Conservation (phyloP, 2,888 invertebrate genomes). For the Sceliomorpha sp. region DNA sequence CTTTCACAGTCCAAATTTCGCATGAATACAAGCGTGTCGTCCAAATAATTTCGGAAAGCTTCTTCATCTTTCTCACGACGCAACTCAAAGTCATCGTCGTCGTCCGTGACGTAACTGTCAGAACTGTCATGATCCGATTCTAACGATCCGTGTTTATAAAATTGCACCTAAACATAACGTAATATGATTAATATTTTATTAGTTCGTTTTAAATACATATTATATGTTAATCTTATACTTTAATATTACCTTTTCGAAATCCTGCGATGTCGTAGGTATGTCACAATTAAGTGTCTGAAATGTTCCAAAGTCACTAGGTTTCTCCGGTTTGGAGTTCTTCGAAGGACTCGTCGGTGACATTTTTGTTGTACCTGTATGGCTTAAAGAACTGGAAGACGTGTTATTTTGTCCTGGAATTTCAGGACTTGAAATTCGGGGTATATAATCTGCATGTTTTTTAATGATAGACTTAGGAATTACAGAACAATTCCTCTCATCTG, state of each 20-base stretch:
- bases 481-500: constrained; percentile 9
- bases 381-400: constrained; percentile 3
- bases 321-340: too few species aligned
- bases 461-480: constrained; percentile 61
- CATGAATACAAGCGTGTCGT: constrained; percentile 68
- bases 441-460: constrained; percentile 46
- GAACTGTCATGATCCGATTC: constrained; percentile 36
- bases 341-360: too few species aligned
- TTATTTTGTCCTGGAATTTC: neutral
- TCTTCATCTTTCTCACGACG: neutral
- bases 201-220: too few species aligned
- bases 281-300: too few species aligned
- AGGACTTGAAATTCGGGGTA: neutral
- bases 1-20: constrained; percentile 68
- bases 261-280: too few species aligned
- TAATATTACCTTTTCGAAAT: too few species aligned
- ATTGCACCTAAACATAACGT: too few species aligned
- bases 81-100: constrained; percentile 39
- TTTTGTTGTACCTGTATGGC: neutral
- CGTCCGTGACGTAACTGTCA: constrained; percentile 47
- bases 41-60: constrained; percentile 64
- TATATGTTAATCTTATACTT: too few species aligned
- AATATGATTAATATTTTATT: too few species aligned
- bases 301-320: too few species aligned
- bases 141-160: neutral